phyloP scores from a whole-genome alignment of 2,113 vertebrate species.

The Xiphophorus maculatus region DNA sequence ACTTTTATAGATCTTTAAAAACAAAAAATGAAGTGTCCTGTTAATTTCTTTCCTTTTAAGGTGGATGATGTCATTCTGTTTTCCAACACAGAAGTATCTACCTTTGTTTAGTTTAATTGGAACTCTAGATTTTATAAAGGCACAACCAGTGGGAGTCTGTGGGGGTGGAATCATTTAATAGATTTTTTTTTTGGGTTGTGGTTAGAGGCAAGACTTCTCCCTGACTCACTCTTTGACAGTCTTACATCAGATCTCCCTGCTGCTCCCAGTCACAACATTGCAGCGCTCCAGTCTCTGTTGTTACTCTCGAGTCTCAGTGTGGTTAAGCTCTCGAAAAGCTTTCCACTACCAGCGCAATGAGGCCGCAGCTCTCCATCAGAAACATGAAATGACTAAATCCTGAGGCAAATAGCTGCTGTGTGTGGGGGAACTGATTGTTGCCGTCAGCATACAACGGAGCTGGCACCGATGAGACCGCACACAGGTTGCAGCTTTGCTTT shows the following conservation, averaged over 20 bases:
- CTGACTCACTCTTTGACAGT: constrained; percentile 1
- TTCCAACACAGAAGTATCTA: not conserved
- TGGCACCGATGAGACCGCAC: constrained; percentile 46
- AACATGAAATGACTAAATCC: constrained; percentile 7
- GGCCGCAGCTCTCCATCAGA: constrained; percentile 17
- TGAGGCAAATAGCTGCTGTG: not conserved
- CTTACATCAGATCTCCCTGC: not conserved
- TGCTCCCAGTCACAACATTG: constrained; percentile 23
- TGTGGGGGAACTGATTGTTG: constrained; percentile 27
- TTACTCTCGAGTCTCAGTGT: constrained; percentile 15
- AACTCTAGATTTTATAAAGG: not conserved
- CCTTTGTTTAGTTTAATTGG: constrained; percentile 1
- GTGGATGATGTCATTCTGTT: not conserved
- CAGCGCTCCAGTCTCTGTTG: not conserved
- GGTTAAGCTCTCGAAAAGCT: not conserved
- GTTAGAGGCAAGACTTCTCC: not conserved
- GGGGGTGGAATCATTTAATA: not conserved
- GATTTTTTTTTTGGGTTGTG: not conserved
- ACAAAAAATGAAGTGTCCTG: no score
- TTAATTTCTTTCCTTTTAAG: no score
- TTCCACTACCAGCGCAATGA: constrained; percentile 1
- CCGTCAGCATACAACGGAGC: not conserved
- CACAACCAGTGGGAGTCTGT: not conserved
- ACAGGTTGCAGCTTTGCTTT: constrained; percentile 54
- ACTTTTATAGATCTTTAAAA: no score